Evolutionary conservation across 2,888 invertebrate genomes (phyloP).

Genomic region (Limulus polyphemus): DNA sequence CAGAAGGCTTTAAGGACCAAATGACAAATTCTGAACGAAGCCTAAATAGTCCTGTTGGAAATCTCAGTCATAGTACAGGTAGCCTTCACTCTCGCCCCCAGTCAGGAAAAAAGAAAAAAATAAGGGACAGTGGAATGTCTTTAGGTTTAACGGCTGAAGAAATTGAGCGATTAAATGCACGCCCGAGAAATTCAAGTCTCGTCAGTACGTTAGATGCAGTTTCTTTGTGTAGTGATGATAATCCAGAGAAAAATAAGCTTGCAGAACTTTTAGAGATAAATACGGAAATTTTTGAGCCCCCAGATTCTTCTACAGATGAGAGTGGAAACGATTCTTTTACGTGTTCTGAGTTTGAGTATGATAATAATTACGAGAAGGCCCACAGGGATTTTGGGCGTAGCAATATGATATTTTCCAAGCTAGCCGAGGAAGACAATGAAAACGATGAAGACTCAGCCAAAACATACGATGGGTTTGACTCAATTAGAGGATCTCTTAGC

Average conservation of each 20-base stretch:
- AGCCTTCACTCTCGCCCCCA: slow-evolving; percentile 31
- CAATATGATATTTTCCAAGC: slow-evolving; percentile 48
- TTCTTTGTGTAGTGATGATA: slow-evolving; percentile 52
- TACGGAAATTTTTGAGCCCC: slow-evolving; percentile 35
- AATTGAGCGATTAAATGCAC: slow-evolving; percentile 73
- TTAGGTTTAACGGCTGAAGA: slow-evolving; percentile 86
- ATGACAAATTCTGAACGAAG: slow-evolving; percentile 85
- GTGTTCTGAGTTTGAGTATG: slow-evolving; percentile 94
- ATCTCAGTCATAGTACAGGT: slow-evolving; percentile 62
- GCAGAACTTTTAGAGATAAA: slow-evolving; percentile 35
- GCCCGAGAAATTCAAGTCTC: slow-evolving; percentile 76
- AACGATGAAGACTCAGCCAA: slow-evolving; percentile 32
- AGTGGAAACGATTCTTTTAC: slow-evolving; percentile 69
- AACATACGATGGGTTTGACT: slow-evolving; percentile 78
- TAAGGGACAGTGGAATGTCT: slow-evolving; percentile 44
- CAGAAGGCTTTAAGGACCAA: slow-evolving; percentile 37
- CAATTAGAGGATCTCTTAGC: slow-evolving; percentile 83
- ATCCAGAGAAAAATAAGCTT: slow-evolving; percentile 29
- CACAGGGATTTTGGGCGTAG: slow-evolving; percentile 37
- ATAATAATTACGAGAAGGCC: slow-evolving; percentile 46
- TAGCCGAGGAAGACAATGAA: slow-evolving; percentile 35
- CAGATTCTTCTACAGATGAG: slow-evolving; percentile 24
- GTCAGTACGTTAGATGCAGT: slow-evolving; percentile 86
- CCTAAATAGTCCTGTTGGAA: slow-evolving; percentile 79
- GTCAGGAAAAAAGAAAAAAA: slow-evolving; percentile 17